Conservation (phyloP, 1,140 invertebrate genomes). For the Zaprionus inermis region DNA sequence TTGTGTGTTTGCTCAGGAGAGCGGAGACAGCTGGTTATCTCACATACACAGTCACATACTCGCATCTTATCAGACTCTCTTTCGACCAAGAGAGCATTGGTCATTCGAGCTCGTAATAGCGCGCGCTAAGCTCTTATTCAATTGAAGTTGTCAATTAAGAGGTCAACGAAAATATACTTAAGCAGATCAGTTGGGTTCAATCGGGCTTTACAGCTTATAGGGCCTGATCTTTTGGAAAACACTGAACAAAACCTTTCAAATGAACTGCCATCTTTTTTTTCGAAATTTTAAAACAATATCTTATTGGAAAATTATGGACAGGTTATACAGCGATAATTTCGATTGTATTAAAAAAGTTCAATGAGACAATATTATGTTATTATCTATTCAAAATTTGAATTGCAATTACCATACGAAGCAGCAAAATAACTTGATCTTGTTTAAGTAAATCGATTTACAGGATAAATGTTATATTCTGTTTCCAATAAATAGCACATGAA, state of each 20-base stretch:
- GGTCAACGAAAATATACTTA: slow-evolving; percentile 22
- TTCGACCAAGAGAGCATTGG: slow-evolving; percentile 13
- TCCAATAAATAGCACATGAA: not conserved
- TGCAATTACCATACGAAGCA: not conserved
- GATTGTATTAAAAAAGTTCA: too few species aligned
- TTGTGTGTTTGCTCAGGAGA: slow-evolving; percentile 16
- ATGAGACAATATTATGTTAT: not conserved
- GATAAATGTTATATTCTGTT: too few species aligned
- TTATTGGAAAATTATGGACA: not conserved
- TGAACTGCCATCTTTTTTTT: not conserved
- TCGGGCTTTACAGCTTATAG: not conserved
- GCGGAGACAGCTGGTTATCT: slow-evolving; percentile 29
- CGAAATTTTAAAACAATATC: not conserved
- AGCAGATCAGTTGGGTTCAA: slow-evolving; percentile 1
- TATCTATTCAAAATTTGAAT: not conserved
- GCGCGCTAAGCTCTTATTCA: slow-evolving; percentile 15
- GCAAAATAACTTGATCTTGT: too few species aligned
- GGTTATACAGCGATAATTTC: too few species aligned
- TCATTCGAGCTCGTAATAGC: slow-evolving; percentile 28
- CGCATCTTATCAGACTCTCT: slow-evolving; percentile 30
- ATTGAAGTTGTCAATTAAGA: slow-evolving; percentile 47
- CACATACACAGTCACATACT: not conserved
- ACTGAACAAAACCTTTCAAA: not conserved
- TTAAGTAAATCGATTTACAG: too few species aligned
- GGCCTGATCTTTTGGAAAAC: not conserved